Percentiles rank a stretch among this genome's conserved stretches.
These are phyloP conservation scores for Ornithorhynchus anatinus DNA, from an alignment of 2,113 vertebrate genomes.

Conservation along the genomic window DNA sequence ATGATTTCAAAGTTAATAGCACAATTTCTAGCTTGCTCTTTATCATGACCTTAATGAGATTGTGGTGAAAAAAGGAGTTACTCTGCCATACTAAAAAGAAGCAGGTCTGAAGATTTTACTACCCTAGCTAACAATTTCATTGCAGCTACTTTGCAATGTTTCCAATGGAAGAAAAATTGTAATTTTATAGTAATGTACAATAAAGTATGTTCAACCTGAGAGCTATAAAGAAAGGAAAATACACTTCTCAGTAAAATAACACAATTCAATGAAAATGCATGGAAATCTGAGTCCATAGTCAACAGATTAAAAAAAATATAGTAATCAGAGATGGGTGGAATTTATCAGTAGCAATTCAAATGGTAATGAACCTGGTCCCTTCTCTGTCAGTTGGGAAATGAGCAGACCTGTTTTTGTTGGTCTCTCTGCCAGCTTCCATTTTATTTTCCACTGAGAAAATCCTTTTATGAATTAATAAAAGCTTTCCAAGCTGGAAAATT, in stretches of 20 bases:
- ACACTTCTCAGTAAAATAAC: background rate
- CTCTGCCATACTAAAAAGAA: background rate
- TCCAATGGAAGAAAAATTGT: background rate
- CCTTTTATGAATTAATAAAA: constrained; percentile 49
- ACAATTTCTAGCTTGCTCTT: background rate
- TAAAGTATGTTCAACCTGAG: background rate
- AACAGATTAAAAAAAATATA: constrained; percentile 14
- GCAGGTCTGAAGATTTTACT: background rate
- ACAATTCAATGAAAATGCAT: constrained; percentile 15
- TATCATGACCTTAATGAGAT: background rate
- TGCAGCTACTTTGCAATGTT: background rate
- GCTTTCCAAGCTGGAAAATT: constrained; percentile 33
- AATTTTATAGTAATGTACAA: background rate
- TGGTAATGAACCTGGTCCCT: constrained; percentile 35
- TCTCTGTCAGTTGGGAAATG: constrained; percentile 32
- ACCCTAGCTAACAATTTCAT: background rate
- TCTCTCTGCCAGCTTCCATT: constrained; percentile 27
- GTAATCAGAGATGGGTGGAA: constrained; percentile 11
- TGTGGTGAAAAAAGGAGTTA: background rate
- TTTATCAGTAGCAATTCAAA: constrained; percentile 39
- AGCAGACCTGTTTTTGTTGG: constrained; percentile 25
- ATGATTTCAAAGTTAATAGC: background rate
- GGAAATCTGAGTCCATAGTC: background rate
- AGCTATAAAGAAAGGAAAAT: constrained; percentile 19
- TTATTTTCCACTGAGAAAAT: constrained; percentile 24